Evolutionary conservation across 2,888 invertebrate genomes (phyloP), one percentile per base, ranked within the genome.

Genomic region (Aspidiotus destructor): DNA sequence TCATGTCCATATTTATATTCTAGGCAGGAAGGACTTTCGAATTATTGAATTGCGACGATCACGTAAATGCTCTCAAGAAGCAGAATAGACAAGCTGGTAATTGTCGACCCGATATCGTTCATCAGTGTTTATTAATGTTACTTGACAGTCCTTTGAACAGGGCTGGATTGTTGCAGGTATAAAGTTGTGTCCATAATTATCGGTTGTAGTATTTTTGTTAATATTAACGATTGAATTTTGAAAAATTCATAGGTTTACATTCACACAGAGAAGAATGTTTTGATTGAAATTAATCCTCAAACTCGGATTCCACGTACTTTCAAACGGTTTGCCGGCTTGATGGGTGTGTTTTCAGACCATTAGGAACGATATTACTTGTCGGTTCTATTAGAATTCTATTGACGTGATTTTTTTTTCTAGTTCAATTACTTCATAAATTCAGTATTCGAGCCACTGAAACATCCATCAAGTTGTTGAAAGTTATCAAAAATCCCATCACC

Each of bases 111-210:
- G 99, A 99, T 76, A 99, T 99, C 71, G 86, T 92, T 0, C 98
- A 99, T 78, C 98, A 98, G 78, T 98, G 97, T 76, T 81, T 99
- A 15, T 80, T 99, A 0, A 99, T 98, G 96, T 81, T 99, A 61
- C 86, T 98, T 81, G 98, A 99, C 77, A 96, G 96, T 71, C 99
- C 99, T 0, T 79, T 99, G 55, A 99, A 99, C 77, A 83, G 98
- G 74, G 95, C 97, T 58, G 97, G 95, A 0, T 80, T 95, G 16
- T 80, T 99, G n/a, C 97, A 98, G 83, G 81, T 83, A 68, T 15
- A 3, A 61, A 41, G 13, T 16, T 7, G 40, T 28, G 28, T 8
- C 5, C 41, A 15, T 9, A 41, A 2, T 60, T 41, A 5, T 41
- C 8, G 13, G 8, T 8, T 28, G 28, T 11, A 9, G 13, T 28